These are phyloP conservation scores for Stenodera caucasica DNA, from an alignment of 2,888 invertebrate species.

Conservation along the genomic window DNA sequence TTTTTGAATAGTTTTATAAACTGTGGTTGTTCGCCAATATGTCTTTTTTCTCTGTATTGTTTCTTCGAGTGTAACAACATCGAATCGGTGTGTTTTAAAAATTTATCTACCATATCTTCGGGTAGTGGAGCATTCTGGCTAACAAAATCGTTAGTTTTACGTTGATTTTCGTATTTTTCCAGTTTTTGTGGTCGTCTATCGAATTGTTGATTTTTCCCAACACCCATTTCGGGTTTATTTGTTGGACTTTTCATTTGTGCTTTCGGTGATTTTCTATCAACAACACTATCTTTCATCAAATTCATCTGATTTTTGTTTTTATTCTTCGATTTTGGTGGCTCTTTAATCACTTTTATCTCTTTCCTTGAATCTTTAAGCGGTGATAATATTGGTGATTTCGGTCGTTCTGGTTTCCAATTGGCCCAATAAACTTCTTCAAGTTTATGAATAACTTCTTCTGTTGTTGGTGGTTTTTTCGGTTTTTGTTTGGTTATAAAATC, in stretches of 20 bases:
- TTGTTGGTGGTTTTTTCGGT: conserved; percentile 14
- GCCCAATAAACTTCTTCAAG: conserved; percentile 54
- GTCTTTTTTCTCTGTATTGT: conserved; percentile 39
- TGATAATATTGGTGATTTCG: conserved; percentile 15
- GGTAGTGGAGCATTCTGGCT: conserved; percentile 13
- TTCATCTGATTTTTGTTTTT: conserved; percentile 11
- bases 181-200: neutral
- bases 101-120: conserved; percentile 19
- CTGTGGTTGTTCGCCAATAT: conserved; percentile 46
- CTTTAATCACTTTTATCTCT: conserved; percentile 19
- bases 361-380: conserved; percentile 16
- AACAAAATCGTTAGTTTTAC: conserved; percentile 11
- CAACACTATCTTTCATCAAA: conserved; percentile 9
- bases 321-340: neutral
- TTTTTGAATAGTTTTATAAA: conserved; percentile 43
- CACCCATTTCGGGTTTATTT: neutral
- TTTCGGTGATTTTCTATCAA: conserved; percentile 33
- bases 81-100: conserved; percentile 47
- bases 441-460: conserved; percentile 39
- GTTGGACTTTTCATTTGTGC: conserved; percentile 31
- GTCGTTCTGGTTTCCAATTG: conserved; percentile 48
- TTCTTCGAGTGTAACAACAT: conserved; percentile 44
- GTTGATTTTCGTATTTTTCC: conserved; percentile 15
- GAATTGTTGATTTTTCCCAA: neutral
- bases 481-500: neutral